Percentiles rank a stretch among this genome's conserved stretches.
Conservation (phyloP, 2,797 vertebrate species). For the Lycodopsis pacificus region DNA sequence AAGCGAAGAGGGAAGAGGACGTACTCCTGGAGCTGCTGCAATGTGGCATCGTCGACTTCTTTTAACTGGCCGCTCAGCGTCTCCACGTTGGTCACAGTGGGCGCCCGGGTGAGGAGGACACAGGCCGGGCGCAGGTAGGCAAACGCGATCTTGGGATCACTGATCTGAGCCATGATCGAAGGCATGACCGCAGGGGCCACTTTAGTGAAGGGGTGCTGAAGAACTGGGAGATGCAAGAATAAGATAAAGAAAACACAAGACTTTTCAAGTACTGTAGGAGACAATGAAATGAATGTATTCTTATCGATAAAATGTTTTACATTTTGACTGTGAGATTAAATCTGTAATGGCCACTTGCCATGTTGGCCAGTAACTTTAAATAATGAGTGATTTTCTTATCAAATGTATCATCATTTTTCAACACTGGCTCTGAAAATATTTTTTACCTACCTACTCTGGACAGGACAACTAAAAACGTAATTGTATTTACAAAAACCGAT, state of each 20-base stretch:
- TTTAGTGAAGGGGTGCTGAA: neutral
- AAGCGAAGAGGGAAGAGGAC: constrained; percentile 94
- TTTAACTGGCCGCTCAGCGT: constrained; percentile 82
- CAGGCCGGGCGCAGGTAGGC: constrained; percentile 90
- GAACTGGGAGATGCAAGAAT: neutral
- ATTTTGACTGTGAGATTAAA: neutral
- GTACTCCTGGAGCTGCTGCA: constrained; percentile 96
- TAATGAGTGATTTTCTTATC: neutral
- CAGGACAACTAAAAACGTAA: neutral
- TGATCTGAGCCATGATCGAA: constrained; percentile 83
- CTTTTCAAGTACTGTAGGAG: neutral
- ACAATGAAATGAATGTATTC: neutral
- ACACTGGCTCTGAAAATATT: neutral
- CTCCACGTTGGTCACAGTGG: constrained; percentile 86
- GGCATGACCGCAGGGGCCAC: constrained; percentile 49
- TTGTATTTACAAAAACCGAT: neutral
- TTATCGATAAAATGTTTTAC: neutral
- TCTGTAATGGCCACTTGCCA: neutral
- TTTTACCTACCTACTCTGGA: neutral
- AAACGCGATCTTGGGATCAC: constrained; percentile 91
- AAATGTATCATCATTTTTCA: neutral
- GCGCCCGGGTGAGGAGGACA: constrained; percentile 89
- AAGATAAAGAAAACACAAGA: neutral
- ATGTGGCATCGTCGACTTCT: constrained; percentile 83
- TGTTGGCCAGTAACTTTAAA: neutral